Conservation (phyloP, 2,888 invertebrate genomes). For the Ophion slaviceki region DNA sequence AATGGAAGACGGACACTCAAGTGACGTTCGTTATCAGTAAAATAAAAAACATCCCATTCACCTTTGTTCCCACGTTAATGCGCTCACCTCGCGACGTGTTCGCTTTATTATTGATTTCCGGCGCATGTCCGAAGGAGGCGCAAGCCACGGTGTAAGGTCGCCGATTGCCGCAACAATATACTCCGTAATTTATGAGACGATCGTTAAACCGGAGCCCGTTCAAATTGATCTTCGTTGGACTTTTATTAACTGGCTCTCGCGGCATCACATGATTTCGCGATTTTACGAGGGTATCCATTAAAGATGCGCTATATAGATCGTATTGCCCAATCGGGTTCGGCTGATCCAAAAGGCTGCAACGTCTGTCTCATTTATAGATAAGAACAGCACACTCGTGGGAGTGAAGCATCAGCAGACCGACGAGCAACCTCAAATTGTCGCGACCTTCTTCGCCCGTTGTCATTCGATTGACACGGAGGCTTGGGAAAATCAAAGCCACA, state of each 20-base stretch:
- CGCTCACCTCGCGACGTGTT: neutral
- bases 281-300: conserved; percentile 59
- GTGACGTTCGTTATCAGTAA: neutral
- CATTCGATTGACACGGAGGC: neutral
- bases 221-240: conserved; percentile 64
- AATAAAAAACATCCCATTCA: neutral
- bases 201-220: conserved; percentile 68
- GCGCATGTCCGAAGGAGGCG: neutral
- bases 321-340: neutral
- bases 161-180: conserved; percentile 44
- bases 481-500: neutral
- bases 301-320: conserved; percentile 37
- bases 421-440: neutral
- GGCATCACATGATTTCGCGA: conserved; percentile 58
- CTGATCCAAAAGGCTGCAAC: neutral
- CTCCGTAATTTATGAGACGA: conserved; percentile 67
- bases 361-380: neutral
- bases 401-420: neutral
- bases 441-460: neutral
- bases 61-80: neutral
- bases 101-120: conserved; percentile 11
- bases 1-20: too few species aligned
- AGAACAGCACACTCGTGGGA: neutral
- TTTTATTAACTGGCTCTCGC: conserved; percentile 70
- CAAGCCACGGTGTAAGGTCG: neutral